Conservation (phyloP, 2,888 invertebrate species). For the Hyposoter dolosus region DNA sequence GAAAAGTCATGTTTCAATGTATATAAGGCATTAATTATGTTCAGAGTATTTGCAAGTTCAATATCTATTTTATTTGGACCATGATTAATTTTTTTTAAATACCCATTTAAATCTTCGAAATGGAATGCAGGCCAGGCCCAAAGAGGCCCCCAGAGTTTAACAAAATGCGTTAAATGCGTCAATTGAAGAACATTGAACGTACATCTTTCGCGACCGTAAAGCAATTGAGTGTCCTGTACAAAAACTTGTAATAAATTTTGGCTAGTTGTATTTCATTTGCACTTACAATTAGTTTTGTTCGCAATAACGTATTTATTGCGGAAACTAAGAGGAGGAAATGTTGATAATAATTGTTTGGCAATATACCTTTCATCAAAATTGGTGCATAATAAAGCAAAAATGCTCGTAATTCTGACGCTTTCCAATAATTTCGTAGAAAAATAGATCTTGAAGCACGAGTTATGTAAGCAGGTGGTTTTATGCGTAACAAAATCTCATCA, state of each 20-base stretch:
- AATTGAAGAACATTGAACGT: slow-evolving; percentile 43
- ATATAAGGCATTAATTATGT: slow-evolving; percentile 3
- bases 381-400: slow-evolving; percentile 29
- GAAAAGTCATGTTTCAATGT: neutral
- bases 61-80: slow-evolving; percentile 41
- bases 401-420: slow-evolving; percentile 31
- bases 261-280: slow-evolving; percentile 25
- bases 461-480: slow-evolving; percentile 47
- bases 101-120: slow-evolving; percentile 31
- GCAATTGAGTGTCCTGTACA: slow-evolving; percentile 2
- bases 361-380: slow-evolving; percentile 34
- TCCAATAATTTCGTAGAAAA: slow-evolving; percentile 36
- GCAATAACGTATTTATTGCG: slow-evolving; percentile 14
- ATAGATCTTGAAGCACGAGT: slow-evolving; percentile 29
- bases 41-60: slow-evolving; percentile 29
- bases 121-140: slow-evolving; percentile 44
- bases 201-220: slow-evolving; percentile 46
- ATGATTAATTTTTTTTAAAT: slow-evolving; percentile 6
- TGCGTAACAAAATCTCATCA: slow-evolving; percentile 24
- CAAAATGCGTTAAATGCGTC: slow-evolving; percentile 20
- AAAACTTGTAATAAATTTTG: slow-evolving; percentile 26
- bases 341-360: slow-evolving; percentile 26
- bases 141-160: slow-evolving; percentile 22
- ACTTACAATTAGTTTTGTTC: slow-evolving; percentile 3
- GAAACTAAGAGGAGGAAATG: slow-evolving; percentile 44